Conservation (phyloP, 2,888 invertebrate species). For the Eristalis intricaria region DNA sequence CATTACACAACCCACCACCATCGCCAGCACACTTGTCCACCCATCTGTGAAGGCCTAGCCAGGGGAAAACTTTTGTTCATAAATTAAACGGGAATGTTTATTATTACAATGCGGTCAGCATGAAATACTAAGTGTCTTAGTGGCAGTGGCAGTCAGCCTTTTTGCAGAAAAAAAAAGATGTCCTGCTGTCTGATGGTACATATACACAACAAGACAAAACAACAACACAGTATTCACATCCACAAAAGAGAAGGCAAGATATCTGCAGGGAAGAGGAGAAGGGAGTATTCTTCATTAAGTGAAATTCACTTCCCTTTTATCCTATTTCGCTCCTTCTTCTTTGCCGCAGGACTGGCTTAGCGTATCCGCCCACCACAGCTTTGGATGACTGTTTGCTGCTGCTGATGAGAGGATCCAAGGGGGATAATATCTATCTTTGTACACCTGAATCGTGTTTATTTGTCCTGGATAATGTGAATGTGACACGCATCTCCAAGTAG, state of each 20-base stretch:
- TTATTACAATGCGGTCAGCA: conserved; percentile 55
- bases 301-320: neutral
- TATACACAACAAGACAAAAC: neutral
- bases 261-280: neutral
- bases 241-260: neutral
- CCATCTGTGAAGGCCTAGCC: neutral
- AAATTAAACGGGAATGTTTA: conserved; percentile 55
- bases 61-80: conserved; percentile 46
- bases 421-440: neutral
- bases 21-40: neutral
- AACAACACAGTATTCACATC: too few species aligned
- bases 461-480: neutral
- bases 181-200: neutral
- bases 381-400: neutral
- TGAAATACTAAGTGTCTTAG: conserved; percentile 39
- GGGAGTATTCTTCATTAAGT: neutral
- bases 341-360: neutral
- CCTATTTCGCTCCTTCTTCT: neutral
- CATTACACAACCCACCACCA: neutral
- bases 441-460: neutral
- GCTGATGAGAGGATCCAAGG: neutral
- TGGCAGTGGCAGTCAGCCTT: conserved; percentile 10
- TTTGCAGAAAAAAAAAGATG: neutral
- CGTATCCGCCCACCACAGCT: neutral
- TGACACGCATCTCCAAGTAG: neutral